These are phyloP conservation scores for Coranthus polyacanthus DNA, from an alignment of 2,797 vertebrate genomes.

Conservation along the genomic window DNA sequence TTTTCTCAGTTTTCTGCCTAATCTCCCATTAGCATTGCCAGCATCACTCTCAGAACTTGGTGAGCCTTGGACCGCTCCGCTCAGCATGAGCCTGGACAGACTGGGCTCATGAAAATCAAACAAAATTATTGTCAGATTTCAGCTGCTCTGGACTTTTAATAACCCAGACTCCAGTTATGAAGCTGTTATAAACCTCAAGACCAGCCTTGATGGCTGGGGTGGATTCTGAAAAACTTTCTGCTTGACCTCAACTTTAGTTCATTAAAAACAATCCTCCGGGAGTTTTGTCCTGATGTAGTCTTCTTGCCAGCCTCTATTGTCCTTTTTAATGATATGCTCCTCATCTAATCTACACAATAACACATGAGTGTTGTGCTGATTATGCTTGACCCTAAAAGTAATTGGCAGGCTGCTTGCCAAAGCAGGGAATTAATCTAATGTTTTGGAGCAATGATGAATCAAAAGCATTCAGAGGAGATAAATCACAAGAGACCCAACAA, in stretches of 20 bases:
- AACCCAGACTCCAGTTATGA: constrained; percentile 28
- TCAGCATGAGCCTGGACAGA: constrained; percentile 47
- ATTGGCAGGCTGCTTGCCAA: constrained; percentile 77
- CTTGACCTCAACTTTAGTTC: constrained; percentile 27
- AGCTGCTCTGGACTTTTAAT: constrained; percentile 39
- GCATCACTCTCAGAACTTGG: constrained; percentile 34
- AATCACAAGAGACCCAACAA: constrained; percentile 71
- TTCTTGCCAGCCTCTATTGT: constrained; percentile 29
- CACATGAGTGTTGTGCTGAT: constrained; percentile 72
- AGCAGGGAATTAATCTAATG: constrained; percentile 77
- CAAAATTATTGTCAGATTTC: constrained; percentile 36
- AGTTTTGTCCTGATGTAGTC: not conserved
- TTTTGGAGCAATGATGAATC: constrained; percentile 72
- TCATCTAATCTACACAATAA: constrained; percentile 68
- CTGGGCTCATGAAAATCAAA: constrained; percentile 58
- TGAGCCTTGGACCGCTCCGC: constrained; percentile 52
- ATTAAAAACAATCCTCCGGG: constrained; percentile 31
- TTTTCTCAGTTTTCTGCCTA: constrained; percentile 15
- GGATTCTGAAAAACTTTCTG: constrained; percentile 20
- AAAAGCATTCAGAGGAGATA: constrained; percentile 61
- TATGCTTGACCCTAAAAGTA: constrained; percentile 74
- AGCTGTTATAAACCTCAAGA: constrained; percentile 17
- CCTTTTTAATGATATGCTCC: constrained; percentile 58
- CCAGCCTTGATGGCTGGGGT: not conserved
- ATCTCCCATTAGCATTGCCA: constrained; percentile 29